Base-by-base conservation (phyloP, 2,888 invertebrate genomes). In the Eilema caniola region DNA sequence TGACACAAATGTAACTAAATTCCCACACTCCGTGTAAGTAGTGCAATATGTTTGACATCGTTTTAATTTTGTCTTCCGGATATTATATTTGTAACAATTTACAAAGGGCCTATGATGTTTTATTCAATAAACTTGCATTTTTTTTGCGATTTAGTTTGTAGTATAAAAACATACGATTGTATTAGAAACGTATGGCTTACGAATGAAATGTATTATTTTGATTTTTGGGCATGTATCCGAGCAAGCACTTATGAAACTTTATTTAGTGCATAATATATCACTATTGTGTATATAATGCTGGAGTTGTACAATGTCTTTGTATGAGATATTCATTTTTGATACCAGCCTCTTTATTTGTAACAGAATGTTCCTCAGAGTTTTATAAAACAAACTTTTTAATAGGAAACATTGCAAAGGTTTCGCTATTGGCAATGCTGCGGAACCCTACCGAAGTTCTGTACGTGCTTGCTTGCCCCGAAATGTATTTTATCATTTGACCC, bases 401-500 rank as follows among this genome's bases (percentile, higher is more conserved):
- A 62, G 66, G 70, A 61, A 62, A 66, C 70, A 70, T 66, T 28
- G 41, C n/a, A 41, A 63, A 66, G 70, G 82, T 74, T 33, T n/a
- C 72, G 72, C 61, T 76, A 70, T 78, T 57, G 79, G 66, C 56
- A 69, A 66, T 64, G 71, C 75, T 70, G 56, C 67, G 75, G 75
- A 62, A 65, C 71, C 75, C 60, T 7, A 62, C 25, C n/a, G 73
- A 78, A 80, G 83, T 83, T 84, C 76, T 79, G 75, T 74, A 77
- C 73, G 81, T 75, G 78, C 78, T 81, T 77, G 80, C 79, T 79
- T 75, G 31, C 67, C 69, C 68, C 67, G 70, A 79, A 61, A 70
- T 69, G 73, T 73, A 83, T 88, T 86, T 89, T 90, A 89, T 84
- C 75, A 78, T 85, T 86, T 90, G 90, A 92, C 91, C 76, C 84